Evolutionary conservation across 2,113 vertebrate genomes (phyloP).

Genomic region (Pogonocichla stellata): DNA sequence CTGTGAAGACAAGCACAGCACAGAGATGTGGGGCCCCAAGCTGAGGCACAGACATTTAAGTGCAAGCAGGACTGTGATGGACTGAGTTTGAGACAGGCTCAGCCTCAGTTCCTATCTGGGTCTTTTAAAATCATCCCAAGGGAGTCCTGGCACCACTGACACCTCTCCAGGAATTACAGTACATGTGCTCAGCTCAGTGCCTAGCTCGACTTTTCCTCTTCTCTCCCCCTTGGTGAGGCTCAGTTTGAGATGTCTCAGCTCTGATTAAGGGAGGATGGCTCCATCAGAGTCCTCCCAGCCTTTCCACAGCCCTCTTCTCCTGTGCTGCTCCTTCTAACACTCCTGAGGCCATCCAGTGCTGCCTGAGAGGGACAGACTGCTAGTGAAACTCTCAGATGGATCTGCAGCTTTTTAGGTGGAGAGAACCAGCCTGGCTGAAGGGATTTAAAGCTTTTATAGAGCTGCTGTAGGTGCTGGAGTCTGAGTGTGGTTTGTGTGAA

Average conservation of each 20-base stretch:
- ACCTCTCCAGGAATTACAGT: background rate
- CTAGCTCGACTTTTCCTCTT: background rate
- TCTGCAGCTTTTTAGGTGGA: background rate
- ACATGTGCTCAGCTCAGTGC: background rate
- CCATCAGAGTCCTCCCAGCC: background rate
- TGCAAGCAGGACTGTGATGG: background rate
- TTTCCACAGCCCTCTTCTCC: background rate
- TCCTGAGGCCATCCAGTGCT: background rate
- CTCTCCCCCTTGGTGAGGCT: background rate
- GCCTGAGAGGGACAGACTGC: background rate
- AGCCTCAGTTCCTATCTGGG: background rate
- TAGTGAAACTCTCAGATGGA: background rate
- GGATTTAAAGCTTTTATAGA: background rate
- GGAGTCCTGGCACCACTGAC: background rate
- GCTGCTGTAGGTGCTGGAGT: background rate
- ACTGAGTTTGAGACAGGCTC: background rate
- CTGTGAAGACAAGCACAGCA: background rate
- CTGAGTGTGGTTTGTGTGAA: background rate
- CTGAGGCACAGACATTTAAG: background rate
- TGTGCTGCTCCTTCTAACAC: background rate
- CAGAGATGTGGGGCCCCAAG: background rate
- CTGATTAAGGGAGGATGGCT: background rate
- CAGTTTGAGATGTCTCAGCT: background rate
- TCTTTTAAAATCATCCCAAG: background rate
- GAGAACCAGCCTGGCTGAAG: background rate